These are phyloP conservation scores for Hypomecis atomaria DNA, from an alignment of 2,888 invertebrate genomes.

Conservation along the genomic window DNA sequence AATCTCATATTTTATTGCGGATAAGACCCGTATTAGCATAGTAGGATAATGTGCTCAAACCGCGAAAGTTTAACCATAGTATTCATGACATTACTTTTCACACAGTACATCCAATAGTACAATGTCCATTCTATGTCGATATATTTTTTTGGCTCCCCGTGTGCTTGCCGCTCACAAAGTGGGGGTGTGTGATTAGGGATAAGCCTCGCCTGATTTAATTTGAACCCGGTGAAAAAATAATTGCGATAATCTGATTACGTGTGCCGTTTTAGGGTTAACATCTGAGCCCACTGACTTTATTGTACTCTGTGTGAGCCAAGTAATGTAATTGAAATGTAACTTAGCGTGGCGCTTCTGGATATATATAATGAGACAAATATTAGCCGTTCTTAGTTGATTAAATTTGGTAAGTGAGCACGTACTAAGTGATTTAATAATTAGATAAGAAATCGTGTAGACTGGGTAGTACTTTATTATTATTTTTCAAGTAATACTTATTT, in stretches of 20 bases:
- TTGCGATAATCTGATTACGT: slow-evolving; percentile 46
- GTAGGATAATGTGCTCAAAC: too few relatives aligned
- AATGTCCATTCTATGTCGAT: slow-evolving; percentile 28
- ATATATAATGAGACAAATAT: background rate
- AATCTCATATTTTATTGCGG: too few relatives aligned
- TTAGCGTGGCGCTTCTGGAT: background rate
- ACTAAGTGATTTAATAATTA: too few relatives aligned
- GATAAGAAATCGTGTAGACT: too few relatives aligned
- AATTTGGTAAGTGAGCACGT: too few relatives aligned
- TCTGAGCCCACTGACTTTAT: slow-evolving; percentile 42
- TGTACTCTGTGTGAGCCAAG: slow-evolving; percentile 26
- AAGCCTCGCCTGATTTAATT: slow-evolving; percentile 45
- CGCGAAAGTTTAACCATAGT: too few relatives aligned
- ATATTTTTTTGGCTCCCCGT: slow-evolving; percentile 24
- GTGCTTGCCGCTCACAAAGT: slow-evolving; percentile 40
- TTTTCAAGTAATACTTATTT: too few relatives aligned
- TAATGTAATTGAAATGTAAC: slow-evolving; percentile 24
- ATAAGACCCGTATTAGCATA: too few relatives aligned
- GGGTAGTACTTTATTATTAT: too few relatives aligned
- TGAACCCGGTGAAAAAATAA: slow-evolving; percentile 46
- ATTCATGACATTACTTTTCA: too few relatives aligned
- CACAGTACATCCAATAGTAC: background rate
- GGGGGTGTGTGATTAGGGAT: slow-evolving; percentile 46
- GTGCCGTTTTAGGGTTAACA: slow-evolving; percentile 43
- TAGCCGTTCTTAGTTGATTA: background rate